phyloP scores from a whole-genome alignment of 2,113 vertebrate species.

The Xenus cinereus region DNA sequence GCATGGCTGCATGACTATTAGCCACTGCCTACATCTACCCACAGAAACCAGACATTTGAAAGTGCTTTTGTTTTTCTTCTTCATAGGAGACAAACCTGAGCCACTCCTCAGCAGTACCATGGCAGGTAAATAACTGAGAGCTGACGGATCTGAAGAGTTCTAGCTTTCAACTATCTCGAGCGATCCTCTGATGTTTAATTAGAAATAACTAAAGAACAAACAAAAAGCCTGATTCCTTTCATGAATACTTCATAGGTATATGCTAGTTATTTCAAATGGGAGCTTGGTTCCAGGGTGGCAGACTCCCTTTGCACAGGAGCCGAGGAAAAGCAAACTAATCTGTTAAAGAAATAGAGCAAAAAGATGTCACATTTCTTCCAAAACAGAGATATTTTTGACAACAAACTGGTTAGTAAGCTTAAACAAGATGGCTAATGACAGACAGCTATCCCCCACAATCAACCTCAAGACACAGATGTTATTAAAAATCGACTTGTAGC shows the following conservation, averaged over 20 bases:
- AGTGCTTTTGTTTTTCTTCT: not conserved
- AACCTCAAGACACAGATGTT: not conserved
- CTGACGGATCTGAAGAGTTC: not conserved
- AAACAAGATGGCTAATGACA: not conserved
- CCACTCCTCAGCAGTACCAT: not conserved
- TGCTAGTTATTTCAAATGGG: not conserved
- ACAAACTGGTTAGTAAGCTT: not conserved
- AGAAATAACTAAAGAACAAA: slow-evolving; percentile 30
- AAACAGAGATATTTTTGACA: not conserved
- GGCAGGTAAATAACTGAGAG: not conserved
- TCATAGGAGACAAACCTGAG: not conserved
- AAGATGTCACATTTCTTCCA: not conserved
- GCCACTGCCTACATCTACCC: not conserved
- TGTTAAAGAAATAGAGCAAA: not conserved
- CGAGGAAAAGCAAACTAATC: not conserved
- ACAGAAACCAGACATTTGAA: not conserved
- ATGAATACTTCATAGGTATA: not conserved
- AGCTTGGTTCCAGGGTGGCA: not conserved
- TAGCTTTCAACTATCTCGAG: not conserved
- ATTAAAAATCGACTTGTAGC: not conserved
- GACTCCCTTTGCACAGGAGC: not conserved
- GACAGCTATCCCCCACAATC: not conserved
- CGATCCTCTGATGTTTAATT: not conserved
- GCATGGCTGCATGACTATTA: fast-evolving
- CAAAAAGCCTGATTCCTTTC: not conserved